Percentiles rank a stretch among this genome's conserved stretches.
These are phyloP conservation scores for Micrasema longulum DNA, from an alignment of 1,140 invertebrate genomes.

Conservation along the genomic window DNA sequence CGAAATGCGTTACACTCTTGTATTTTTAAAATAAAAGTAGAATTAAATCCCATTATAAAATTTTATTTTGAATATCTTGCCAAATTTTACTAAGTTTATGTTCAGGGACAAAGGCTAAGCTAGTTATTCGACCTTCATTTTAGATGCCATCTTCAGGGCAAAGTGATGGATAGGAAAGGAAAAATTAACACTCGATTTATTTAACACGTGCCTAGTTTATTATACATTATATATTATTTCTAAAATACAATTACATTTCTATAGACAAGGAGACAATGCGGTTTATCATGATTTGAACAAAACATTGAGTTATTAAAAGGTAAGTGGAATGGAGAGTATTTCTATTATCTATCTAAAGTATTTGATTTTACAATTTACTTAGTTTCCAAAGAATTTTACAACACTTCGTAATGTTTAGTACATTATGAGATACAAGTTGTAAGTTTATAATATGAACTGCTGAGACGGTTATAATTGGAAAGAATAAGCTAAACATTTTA, in stretches of 20 bases:
- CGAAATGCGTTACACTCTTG: no score
- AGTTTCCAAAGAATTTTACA: constrained; percentile 8
- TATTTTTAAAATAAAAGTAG: no score
- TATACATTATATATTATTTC: constrained; percentile 44
- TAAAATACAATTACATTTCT: constrained; percentile 46
- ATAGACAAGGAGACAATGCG: constrained; percentile 50
- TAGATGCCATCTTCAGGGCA: no score
- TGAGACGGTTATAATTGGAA: not conserved
- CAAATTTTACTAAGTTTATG: no score
- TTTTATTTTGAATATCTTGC: no score
- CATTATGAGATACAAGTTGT: not conserved
- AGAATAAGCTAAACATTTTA: no score
- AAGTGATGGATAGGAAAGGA: not conserved
- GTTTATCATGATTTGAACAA: constrained; percentile 42
- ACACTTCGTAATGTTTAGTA: not conserved
- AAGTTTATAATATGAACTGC: not conserved
- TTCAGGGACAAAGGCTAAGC: no score
- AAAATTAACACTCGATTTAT: not conserved
- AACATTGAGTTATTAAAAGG: constrained; percentile 42
- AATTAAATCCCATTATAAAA: no score
- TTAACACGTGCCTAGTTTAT: constrained; percentile 52
- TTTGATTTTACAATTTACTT: not conserved
- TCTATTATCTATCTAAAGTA: constrained; percentile 21
- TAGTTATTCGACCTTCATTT: no score
- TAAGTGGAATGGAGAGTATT: constrained; percentile 49